Evolutionary conservation across 2,888 invertebrate species (phyloP), one percentile per base, ranked within the genome.

Genomic region (Acanthosepion esculentum): DNA sequence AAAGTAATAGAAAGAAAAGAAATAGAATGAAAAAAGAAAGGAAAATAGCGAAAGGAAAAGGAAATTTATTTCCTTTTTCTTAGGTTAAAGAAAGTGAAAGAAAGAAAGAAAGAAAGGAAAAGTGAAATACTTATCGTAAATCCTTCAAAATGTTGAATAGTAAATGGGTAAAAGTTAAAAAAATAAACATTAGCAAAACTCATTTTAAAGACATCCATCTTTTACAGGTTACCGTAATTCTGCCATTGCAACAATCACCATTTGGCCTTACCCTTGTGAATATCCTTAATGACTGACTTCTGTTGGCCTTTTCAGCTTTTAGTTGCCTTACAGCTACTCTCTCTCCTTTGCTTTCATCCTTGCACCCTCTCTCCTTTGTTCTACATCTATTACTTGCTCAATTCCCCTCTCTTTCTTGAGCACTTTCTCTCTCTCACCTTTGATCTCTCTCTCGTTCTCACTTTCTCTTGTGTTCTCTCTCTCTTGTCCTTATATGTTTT

Each of bases 121-220:
- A 12, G 18, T n/a, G n/a, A 8, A n/a, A 78, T 78, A 78, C 12
- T n/a, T 8, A 78, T 33, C 12, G 12, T 33, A 33, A 78, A 33
- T n/a, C n/a, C 78, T 33, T 15, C 15, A 12, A 33, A 78, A n/a
- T 33, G 12, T n/a, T 10, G n/a, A 3, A 12, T 78, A 5, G n/a
- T 7, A 78, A 33, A 10, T 12, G n/a, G 15, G n/a, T 78, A 12
- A 2, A 5, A n/a, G 5, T 23, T 1, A 4, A 8, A 29, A 23
- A 26, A 23, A 78, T 5, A 15, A 23, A 78, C 78, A 33, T 78
- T 78, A 78, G n/a, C n/a, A n/a, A 78, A 33, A 10, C 78, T 78
- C 78, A 78, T 78, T 78, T 78, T n/a, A 78, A 78, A 78, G n/a
- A n/a, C 78, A 78, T 78, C 78, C 78, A 78, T 78, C 78, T 78